Percentiles rank a stretch among this genome's conserved stretches.
phyloP scores from a whole-genome alignment of 2,113 vertebrate genomes.

The Platysternon megacephalum region DNA sequence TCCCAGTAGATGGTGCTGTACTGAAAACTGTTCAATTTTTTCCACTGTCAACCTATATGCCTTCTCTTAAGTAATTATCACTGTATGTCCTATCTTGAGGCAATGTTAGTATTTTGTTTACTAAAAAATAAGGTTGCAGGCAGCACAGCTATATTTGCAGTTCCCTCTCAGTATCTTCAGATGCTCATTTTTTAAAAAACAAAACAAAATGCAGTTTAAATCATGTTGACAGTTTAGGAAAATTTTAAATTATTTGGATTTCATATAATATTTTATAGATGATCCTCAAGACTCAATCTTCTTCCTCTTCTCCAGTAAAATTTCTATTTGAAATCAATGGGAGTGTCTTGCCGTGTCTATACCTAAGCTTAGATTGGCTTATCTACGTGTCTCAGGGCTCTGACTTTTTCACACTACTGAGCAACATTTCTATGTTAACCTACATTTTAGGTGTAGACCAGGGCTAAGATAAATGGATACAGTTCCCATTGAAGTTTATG shows the following conservation, averaged over 20 bases:
- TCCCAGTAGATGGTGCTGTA: slow-evolving; percentile 57
- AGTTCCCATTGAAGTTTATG: background rate
- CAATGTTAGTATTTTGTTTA: background rate
- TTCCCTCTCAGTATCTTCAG: slow-evolving; percentile 31
- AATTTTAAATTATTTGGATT: too few species aligned
- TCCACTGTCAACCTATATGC: background rate
- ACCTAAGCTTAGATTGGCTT: too few species aligned
- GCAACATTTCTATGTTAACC: too few species aligned
- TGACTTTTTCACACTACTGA: too few species aligned
- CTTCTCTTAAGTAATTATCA: background rate
- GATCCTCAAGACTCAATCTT: too few species aligned
- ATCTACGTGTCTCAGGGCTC: too few species aligned
- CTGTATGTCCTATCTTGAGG: background rate
- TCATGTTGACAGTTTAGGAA: too few species aligned
- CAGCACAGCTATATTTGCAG: background rate
- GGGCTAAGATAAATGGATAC: background rate
- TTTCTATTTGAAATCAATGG: too few species aligned
- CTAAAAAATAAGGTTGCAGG: background rate
- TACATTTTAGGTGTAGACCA: too few species aligned
- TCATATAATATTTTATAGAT: too few species aligned
- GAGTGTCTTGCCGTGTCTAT: too few species aligned
- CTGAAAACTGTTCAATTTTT: slow-evolving; percentile 19
- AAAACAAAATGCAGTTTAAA: background rate
- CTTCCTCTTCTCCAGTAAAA: too few species aligned
- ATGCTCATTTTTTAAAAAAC: background rate